Base-by-base conservation (phyloP, 2,888 invertebrate species). In the Tiphia femorata region DNA sequence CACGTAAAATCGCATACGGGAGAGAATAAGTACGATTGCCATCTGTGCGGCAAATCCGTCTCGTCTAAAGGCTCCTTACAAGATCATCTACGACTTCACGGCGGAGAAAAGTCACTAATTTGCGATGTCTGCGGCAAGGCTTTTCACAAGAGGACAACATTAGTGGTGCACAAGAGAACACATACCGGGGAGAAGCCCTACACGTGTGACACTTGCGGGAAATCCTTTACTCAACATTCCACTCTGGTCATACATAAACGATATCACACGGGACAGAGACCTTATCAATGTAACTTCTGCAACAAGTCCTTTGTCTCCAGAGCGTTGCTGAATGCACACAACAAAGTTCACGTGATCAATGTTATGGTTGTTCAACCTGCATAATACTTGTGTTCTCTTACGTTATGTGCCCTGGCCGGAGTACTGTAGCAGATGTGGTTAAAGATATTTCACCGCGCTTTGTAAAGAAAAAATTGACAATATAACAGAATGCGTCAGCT, bases 141-240 rank as follows among this genome's bases (percentile, higher is more conserved):
- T 1, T 85, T 84, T 59, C 79, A 82, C 51, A 84, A 83, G 59
- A 75, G 78, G 19, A 81, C 83, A 27, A 84, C 84, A 0, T 67
- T 85, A 30, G 80, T 81, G 0, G 79, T 84, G 10, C 85, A 85
- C 59, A 77, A 79, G 52, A 73, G 85, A 19, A 82, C 81, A 2
- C 85, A 85, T 55, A 84, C 84, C 1, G 85, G 85, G 0, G 84
- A 84, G 52, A 84, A 83, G 43, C 85, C 85, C 0, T 85, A 84
- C 58, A 76, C 64, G 2, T 85, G 85, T 59, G 82, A 84, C 5
- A 77, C 76, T 0, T 85, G 85, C 58, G 81, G 78, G 2, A 84
- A 84, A 62, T 77, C 79, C 7, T 85, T 85, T 61, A 80, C 84
- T 0, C 85, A 85, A 55, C 77, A 76, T 17, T 84, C 84, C 3